Percentiles rank a stretch among this genome's conserved stretches.
phyloP scores from a whole-genome alignment of 1,140 invertebrate genomes.

The Cataglyphis hispanica region DNA sequence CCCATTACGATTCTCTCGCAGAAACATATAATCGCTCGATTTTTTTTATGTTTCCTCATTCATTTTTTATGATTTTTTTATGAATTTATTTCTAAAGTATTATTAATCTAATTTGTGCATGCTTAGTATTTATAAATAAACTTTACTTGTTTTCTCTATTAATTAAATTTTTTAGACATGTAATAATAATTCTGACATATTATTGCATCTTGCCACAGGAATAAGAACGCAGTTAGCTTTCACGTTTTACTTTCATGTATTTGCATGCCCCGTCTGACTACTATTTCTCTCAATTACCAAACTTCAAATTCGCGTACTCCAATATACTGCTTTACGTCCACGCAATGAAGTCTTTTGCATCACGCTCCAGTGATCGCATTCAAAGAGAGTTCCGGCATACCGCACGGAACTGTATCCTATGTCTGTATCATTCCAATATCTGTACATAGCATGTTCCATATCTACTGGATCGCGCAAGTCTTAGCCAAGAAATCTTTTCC shows the following conservation, averaged over 20 bases:
- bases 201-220: constrained; percentile 31
- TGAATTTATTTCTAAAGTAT: too few relatives aligned
- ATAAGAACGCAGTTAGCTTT: constrained; percentile 19
- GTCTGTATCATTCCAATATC: constrained; percentile 35
- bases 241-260: constrained; percentile 41
- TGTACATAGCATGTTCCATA: not conserved
- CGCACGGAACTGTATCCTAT: constrained; percentile 33
- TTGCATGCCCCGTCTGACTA: not conserved
- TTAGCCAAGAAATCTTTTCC: not conserved
- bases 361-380: constrained; percentile 44
- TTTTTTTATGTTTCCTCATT: too few relatives aligned
- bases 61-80: too few relatives aligned
- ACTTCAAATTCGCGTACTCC: constrained; percentile 50
- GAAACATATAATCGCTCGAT: not conserved
- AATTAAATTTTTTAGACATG: not conserved
- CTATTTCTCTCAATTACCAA: constrained; percentile 32
- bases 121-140: too few relatives aligned
- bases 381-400: constrained; percentile 54
- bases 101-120: too few relatives aligned
- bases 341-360: constrained; percentile 57
- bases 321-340: constrained; percentile 23
- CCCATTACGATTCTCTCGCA: not conserved
- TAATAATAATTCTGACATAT: not conserved
- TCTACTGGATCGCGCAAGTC: not conserved
- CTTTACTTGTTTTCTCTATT: too few relatives aligned